Base-by-base conservation (phyloP, 2,888 invertebrate species). In the Lycophotia porphyrea region DNA sequence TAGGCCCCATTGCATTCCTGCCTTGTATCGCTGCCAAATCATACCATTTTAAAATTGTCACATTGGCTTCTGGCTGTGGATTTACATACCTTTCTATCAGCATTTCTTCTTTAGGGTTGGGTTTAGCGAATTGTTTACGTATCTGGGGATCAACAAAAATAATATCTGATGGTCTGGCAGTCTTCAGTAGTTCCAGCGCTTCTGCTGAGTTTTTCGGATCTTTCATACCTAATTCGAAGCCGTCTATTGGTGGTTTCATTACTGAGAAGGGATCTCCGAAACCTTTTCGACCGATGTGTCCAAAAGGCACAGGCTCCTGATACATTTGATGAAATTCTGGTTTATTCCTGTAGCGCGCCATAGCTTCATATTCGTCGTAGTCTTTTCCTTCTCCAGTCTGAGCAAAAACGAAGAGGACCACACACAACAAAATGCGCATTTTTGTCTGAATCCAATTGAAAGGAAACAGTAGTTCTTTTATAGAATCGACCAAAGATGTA, bases 211-310 rank as follows among this genome's bases (percentile, higher is more conserved):
- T 60, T 67, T 39, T 81, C 9, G 88, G 87, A 13, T 47, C 44
- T 27, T 76, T 70, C 49, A 90, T 58, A 21, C 67, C 31, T 2
- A 91, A 31, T 71, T 92, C 91, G 44, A 91, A 36, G 1, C 82
- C 8, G 72, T 92, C 91, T 21, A 89, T 4, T 0, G 93, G 92
- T 73, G 84, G 80, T 73, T 89, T 90, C 0, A 71, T 31, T 15
- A 63, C 44, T 24, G 82, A 81, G 7, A 66, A 70, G 0, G 87
- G 84, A 36, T 93, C 92, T 76, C 84, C 88, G 5, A 88, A 85
- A 2, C 93, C 93, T 5, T 91, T 87, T 81, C 78, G 88, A 13
- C 81, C 88, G n/a, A 94, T 88, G 63, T 93, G 92, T 39, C 92
- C 91, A 76, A 93, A 93, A 3, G 92, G 91, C 4, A 93, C 89